Percentiles rank a stretch among this genome's conserved stretches.
phyloP scores from a whole-genome alignment of 2,113 vertebrate species.

The Leucopsar rothschildi region DNA sequence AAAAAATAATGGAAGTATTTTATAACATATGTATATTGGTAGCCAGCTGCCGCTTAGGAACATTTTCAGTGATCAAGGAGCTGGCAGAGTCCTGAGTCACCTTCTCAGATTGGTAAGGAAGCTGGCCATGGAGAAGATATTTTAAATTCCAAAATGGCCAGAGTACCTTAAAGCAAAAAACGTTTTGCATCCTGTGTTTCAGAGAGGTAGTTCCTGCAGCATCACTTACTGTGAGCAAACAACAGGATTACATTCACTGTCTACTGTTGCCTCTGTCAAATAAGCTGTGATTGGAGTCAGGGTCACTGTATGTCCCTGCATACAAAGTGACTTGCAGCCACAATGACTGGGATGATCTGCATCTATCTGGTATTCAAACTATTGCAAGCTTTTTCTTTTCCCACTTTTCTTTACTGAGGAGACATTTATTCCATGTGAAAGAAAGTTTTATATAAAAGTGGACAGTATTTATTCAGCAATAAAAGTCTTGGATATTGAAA shows the following conservation, averaged over 20 bases:
- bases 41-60: neutral
- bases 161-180: neutral
- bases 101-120: neutral
- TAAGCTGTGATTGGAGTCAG: neutral
- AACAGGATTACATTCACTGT: neutral
- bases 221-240: neutral
- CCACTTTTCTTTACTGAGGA: neutral
- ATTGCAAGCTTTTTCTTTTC: neutral
- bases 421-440: neutral
- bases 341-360: neutral
- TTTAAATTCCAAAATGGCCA: neutral
- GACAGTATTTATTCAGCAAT: neutral
- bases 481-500: neutral
- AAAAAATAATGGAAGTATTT: neutral
- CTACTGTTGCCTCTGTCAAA: neutral
- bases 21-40: neutral
- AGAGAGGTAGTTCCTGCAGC: neutral
- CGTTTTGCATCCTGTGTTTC: neutral
- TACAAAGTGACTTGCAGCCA: neutral
- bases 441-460: neutral
- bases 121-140: neutral
- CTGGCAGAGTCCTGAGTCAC: neutral
- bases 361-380: neutral
- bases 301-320: neutral
- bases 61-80: neutral